Evolutionary conservation across 2,797 vertebrate genomes (phyloP), one percentile per base, ranked within the genome.

Genomic region (Galago senegalensis): DNA sequence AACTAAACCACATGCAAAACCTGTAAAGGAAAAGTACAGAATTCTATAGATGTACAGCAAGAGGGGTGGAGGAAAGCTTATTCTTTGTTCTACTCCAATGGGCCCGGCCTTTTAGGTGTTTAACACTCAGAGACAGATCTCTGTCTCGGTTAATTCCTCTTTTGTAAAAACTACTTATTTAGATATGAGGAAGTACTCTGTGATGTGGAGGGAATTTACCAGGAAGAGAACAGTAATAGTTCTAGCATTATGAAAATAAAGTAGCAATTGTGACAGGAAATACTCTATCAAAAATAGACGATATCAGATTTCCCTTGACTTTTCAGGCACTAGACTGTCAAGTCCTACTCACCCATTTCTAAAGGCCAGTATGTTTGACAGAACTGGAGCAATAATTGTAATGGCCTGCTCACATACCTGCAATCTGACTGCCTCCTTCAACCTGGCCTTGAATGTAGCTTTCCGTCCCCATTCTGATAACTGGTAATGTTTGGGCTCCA

Each of bases 91-190:
- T 80, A 75, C 43, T 5, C 40, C 10, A 79, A 11, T 43, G 27
- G 53, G 29, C 29, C 70, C 58, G 69, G 46, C 7, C 12, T 65
- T 79, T 56, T 72, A 81, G 43, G 10, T 94, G 65, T 49, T 58
- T 87, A 89, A 90, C 67, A 92, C 9, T 5, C 53, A 92, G n/a
- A 79, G 53, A 58, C 53, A 83, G 53, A 92, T 76, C 65, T 90
- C 77, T 18, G 20, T 46, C n/a, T 94, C 46, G 40, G 1, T 76
- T 40, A 92, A 88, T 60, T 29, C 37, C 29, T 87, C 27, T 73
- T 93, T 76, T 82, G 17, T 85, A 65, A 87, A 96, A 90, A 84
- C 16, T 63, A 70, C 31, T 25, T 77, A 89, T 63, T 88, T 27
- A 56, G 79, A 81, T 25, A 20, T 1, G 2, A 88, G 20, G 18